A percentile compares a stretch with the other conserved stretches of the same genome.
phyloP scores from a whole-genome alignment of 1,140 invertebrate species.

The Oscheius sp. region DNA sequence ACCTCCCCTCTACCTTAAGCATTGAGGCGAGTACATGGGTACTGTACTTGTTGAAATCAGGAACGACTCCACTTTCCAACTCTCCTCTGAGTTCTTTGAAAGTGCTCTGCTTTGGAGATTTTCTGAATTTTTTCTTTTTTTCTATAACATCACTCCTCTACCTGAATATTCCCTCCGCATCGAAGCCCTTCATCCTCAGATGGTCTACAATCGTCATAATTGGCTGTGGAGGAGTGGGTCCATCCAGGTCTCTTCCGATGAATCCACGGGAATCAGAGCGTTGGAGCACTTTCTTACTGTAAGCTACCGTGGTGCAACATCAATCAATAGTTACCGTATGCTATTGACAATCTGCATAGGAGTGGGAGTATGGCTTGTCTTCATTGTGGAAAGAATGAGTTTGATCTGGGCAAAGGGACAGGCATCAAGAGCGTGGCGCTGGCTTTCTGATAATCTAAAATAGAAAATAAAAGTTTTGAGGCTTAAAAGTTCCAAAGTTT shows the following conservation, averaged over 20 bases:
- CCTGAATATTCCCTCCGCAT: slow-evolving; percentile 42
- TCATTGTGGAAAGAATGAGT: slow-evolving; percentile 30
- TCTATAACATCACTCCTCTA: too few species aligned
- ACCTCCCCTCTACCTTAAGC: slow-evolving; percentile 35
- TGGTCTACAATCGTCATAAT: slow-evolving; percentile 44
- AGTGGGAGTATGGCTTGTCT: slow-evolving; percentile 8
- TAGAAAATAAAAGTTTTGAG: too few species aligned
- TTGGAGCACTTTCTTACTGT: slow-evolving; percentile 31
- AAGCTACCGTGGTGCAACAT: background rate
- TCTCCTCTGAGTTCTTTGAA: slow-evolving; percentile 34
- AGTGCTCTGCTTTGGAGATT: slow-evolving; percentile 43
- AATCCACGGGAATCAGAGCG: slow-evolving; percentile 38
- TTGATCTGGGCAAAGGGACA: slow-evolving; percentile 31
- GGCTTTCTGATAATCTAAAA: slow-evolving; percentile 29
- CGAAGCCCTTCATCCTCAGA: slow-evolving; percentile 35
- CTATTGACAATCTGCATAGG: slow-evolving; percentile 36
- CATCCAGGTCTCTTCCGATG: slow-evolving; percentile 36
- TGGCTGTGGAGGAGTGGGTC: slow-evolving; percentile 41
- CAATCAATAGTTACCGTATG: slow-evolving; percentile 29
- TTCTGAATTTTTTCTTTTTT: slow-evolving; percentile 28
- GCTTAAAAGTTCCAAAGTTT: background rate
- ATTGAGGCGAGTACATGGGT: slow-evolving; percentile 42
- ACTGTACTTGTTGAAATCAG: slow-evolving; percentile 44
- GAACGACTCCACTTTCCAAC: slow-evolving; percentile 38
- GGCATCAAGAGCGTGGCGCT: slow-evolving; percentile 31